phyloP scores from a whole-genome alignment of 1,140 invertebrate genomes.

The Trinorchestia longiramus region DNA sequence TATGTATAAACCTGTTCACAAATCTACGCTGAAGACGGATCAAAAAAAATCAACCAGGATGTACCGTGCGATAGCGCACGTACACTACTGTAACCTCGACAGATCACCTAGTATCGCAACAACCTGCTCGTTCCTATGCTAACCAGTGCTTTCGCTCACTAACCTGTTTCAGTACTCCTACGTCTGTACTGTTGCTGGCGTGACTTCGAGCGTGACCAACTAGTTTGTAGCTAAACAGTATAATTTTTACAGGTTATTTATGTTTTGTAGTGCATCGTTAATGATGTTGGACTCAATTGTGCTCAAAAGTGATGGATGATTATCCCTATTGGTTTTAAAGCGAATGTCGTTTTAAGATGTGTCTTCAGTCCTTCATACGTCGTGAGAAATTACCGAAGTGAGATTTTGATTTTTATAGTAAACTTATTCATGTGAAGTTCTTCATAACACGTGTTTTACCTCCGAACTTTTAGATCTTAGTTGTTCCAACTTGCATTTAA shows the following conservation, averaged over 20 bases:
- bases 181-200: no score
- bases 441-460: neutral
- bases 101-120: neutral
- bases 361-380: no score
- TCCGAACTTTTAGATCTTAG: neutral
- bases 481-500: neutral
- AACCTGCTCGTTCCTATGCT: neutral
- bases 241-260: no score
- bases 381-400: neutral
- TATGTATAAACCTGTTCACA: neutral
- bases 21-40: neutral
- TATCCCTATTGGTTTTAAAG: no score
- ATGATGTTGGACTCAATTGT: no score
- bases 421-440: neutral
- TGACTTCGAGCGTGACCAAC: no score
- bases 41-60: neutral
- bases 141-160: neutral
- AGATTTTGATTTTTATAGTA: neutral
- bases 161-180: neutral
- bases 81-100: neutral
- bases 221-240: no score
- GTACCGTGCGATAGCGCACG: neutral
- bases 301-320: no score
- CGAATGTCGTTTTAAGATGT: no score
- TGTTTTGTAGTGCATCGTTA: no score